phyloP scores from a whole-genome alignment of 2,113 vertebrate species.

The Monarcha castaneiventris region DNA sequence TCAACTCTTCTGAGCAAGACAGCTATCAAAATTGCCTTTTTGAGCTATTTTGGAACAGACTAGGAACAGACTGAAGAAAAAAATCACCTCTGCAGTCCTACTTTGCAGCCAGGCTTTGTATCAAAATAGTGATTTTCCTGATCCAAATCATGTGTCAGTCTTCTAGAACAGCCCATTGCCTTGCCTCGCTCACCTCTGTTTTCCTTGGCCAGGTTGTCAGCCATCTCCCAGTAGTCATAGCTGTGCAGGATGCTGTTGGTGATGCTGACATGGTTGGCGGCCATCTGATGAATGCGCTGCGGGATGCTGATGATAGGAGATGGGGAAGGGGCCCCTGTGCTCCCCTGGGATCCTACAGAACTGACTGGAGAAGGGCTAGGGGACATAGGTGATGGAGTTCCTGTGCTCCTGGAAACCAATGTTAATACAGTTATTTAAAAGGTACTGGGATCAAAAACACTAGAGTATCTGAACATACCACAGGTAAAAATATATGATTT shows the following conservation, averaged over 20 bases:
- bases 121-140: not conserved
- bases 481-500: not conserved
- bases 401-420: conserved; percentile 77
- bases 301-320: conserved; percentile 92
- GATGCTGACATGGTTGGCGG: conserved; percentile 96
- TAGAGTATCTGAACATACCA: not conserved
- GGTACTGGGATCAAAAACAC: not conserved
- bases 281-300: conserved; percentile 99
- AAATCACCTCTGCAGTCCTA: not conserved
- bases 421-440: not conserved
- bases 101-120: not conserved
- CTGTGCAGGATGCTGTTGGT: conserved; percentile 98
- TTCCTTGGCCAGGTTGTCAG: conserved; percentile 94
- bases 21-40: not conserved
- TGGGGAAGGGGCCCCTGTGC: conserved; percentile 68
- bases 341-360: conserved; percentile 81
- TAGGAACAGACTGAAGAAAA: not conserved
- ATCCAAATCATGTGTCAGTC: not conserved
- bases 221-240: conserved; percentile 99
- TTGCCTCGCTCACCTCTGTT: conserved; percentile 82
- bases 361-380: conserved; percentile 81
- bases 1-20: not conserved
- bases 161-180: not conserved
- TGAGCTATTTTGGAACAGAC: not conserved
- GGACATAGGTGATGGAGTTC: conserved; percentile 79